Conservation (phyloP, 2,797 vertebrate species). For the Dendrocincla tyrannina region DNA sequence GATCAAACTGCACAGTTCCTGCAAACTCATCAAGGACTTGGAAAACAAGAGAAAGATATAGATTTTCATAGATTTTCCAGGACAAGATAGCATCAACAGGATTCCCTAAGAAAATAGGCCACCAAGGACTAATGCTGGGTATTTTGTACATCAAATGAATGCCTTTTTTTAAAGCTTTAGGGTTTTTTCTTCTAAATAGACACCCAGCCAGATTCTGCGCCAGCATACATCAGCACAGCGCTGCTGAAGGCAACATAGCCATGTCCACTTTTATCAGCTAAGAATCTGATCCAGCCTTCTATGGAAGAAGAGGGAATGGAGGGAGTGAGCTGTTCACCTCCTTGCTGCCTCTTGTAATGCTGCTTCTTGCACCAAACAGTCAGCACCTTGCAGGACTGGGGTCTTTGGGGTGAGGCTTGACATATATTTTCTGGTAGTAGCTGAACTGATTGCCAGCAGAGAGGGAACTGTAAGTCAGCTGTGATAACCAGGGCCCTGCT, state of each 20-base stretch:
- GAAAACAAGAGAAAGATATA: accelerated
- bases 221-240: accelerated
- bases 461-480: constrained; percentile 8
- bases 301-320: not conserved
- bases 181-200: not conserved
- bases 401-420: not conserved
- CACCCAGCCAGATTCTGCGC: not conserved
- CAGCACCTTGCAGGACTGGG: not conserved
- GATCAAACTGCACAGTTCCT: accelerated
- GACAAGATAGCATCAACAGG: not conserved
- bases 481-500: constrained; percentile 41
- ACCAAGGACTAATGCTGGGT: not conserved
- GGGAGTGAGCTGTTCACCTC: not conserved
- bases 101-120: not conserved
- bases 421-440: not conserved
- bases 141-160: not conserved
- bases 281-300: not conserved
- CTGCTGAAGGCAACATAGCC: not conserved
- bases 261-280: not conserved
- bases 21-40: not conserved
- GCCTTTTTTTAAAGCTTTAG: not conserved
- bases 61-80: not conserved
- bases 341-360: not conserved
- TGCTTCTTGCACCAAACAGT: not conserved
- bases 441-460: constrained; percentile 5